Conservation (phyloP, 2,888 invertebrate genomes). For the Campaea margaritaria region DNA sequence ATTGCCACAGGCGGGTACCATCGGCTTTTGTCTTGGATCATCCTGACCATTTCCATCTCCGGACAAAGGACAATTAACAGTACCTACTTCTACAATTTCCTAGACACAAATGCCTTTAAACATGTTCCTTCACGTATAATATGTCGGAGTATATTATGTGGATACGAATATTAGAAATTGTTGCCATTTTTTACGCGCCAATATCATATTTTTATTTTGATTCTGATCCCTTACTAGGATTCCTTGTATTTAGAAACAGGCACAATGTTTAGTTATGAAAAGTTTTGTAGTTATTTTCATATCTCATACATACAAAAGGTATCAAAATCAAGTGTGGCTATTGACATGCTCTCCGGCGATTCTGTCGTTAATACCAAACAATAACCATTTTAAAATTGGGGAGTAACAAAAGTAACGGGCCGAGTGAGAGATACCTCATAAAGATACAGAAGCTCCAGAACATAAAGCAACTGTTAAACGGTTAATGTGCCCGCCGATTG, state of each 20-base stretch:
- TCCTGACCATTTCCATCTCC: neutral
- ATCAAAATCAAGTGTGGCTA: neutral
- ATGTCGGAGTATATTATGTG: too few relatives aligned
- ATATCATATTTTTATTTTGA: too few relatives aligned
- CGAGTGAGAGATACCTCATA: conserved; percentile 66
- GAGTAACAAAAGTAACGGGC: conserved; percentile 55
- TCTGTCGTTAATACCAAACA: conserved; percentile 7
- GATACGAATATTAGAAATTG: too few relatives aligned
- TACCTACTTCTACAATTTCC: too few relatives aligned
- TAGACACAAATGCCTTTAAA: too few relatives aligned
- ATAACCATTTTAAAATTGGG: conserved; percentile 37
- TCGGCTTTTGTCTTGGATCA: conserved; percentile 7
- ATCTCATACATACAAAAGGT: too few relatives aligned
- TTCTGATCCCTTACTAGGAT: too few relatives aligned
- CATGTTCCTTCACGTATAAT: too few relatives aligned
- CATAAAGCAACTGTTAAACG: conserved; percentile 70
- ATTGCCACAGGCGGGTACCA: conserved; percentile 24
- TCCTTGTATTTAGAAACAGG: too few relatives aligned
- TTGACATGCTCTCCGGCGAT: neutral
- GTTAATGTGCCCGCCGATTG: conserved; percentile 74
- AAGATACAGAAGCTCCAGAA: conserved; percentile 71
- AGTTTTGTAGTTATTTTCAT: too few relatives aligned
- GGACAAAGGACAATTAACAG: neutral
- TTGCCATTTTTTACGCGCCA: too few relatives aligned
- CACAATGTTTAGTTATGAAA: too few relatives aligned